Evolutionary conservation across 2,888 invertebrate species (phyloP).

Genomic region (Cryptocheilus praepositus): DNA sequence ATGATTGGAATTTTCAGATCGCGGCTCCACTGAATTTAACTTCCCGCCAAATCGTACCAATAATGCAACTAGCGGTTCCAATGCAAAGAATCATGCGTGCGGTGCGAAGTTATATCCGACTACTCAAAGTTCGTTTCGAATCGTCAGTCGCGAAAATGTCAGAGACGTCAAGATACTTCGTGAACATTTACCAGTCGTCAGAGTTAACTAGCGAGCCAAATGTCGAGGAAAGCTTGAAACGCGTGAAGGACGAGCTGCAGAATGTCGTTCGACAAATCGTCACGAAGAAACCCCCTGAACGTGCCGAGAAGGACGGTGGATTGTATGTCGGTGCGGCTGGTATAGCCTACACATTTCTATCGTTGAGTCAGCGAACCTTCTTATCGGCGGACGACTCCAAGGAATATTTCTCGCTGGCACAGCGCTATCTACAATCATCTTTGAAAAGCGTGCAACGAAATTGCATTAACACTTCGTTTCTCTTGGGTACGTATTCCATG

Average conservation of each 20-base stretch:
- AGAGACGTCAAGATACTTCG: background rate
- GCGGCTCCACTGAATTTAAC: too few species aligned
- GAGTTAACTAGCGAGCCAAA: constrained; percentile 6
- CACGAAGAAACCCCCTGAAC: constrained; percentile 69
- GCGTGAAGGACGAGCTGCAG: constrained; percentile 32
- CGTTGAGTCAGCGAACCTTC: constrained; percentile 28
- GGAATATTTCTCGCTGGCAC: constrained; percentile 40
- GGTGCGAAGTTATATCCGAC: too few species aligned
- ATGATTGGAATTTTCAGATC: too few species aligned
- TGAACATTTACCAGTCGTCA: background rate
- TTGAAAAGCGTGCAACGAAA: constrained; percentile 32
- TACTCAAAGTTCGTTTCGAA: too few species aligned
- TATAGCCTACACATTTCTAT: constrained; percentile 50
- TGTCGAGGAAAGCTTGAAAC: constrained; percentile 24
- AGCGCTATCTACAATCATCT: constrained; percentile 42
- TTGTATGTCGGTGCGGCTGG: constrained; percentile 55
- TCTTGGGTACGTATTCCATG: constrained; percentile 29
- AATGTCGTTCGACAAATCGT: constrained; percentile 63
- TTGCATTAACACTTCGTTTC: constrained; percentile 36
- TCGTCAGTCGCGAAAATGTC: background rate
- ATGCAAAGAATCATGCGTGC: too few species aligned
- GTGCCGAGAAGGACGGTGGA: constrained; percentile 77
- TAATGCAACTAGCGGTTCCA: too few species aligned
- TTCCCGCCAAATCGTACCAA: too few species aligned
- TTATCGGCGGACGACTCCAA: constrained; percentile 15